phyloP scores from a whole-genome alignment of 2,113 vertebrate genomes.

The Corythaeola cristata region DNA sequence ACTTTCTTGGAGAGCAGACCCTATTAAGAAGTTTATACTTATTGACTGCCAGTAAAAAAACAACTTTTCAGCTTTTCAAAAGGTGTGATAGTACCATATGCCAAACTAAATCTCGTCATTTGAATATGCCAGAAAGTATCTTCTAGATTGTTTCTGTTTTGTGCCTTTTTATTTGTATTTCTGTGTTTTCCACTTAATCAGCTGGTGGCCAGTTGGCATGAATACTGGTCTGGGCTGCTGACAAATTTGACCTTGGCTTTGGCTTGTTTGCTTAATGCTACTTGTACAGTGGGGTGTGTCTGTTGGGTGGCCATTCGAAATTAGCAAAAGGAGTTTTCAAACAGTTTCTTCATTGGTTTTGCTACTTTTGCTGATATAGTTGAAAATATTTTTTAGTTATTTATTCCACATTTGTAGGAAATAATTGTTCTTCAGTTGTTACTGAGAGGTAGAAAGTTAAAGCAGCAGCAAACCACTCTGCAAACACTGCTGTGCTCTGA shows the following conservation, averaged over 20 bases:
- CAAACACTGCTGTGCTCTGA: not conserved
- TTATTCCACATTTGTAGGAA: not conserved
- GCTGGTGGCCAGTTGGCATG: not conserved
- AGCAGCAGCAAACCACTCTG: not conserved
- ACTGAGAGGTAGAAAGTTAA: not conserved
- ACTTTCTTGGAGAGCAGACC: not conserved
- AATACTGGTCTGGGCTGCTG: not conserved
- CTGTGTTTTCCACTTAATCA: not conserved
- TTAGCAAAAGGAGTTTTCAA: not conserved
- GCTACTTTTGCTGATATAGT: not conserved
- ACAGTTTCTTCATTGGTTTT: not conserved
- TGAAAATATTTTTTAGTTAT: not conserved
- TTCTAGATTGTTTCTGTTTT: not conserved
- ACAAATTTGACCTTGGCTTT: not conserved
- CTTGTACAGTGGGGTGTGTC: not conserved
- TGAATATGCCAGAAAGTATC: not conserved
- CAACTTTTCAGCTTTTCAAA: not conserved
- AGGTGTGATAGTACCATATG: not conserved
- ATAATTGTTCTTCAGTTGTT: not conserved
- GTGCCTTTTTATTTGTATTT: not conserved
- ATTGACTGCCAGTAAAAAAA: not conserved
- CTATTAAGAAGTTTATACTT: not conserved
- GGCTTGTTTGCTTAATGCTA: not conserved
- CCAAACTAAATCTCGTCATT: not conserved
- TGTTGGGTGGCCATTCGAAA: not conserved